Conservation (phyloP, 2,888 invertebrate genomes). For the Conchocele bisecta region DNA sequence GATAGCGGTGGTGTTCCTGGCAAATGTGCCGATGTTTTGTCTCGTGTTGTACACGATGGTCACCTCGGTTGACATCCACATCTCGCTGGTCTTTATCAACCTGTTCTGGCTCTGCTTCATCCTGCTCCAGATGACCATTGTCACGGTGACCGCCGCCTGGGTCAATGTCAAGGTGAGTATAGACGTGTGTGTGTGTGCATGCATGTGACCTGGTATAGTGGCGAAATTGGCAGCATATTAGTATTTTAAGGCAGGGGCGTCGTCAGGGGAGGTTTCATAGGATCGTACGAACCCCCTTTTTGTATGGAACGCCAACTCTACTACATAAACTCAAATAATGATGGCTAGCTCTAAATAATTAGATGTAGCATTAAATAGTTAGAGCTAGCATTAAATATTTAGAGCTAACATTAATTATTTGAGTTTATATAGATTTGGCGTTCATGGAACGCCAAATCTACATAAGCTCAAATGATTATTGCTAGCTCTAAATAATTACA, state of each 20-base stretch:
- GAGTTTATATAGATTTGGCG: too few relatives aligned
- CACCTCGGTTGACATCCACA: constrained; percentile 48
- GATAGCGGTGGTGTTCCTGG: constrained; percentile 50
- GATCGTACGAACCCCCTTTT: neutral
- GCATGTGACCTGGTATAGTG: neutral
- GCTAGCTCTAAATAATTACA: too few relatives aligned
- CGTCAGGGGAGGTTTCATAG: too few relatives aligned
- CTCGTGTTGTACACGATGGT: constrained; percentile 60
- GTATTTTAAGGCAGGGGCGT: neutral
- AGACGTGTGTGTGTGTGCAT: neutral
- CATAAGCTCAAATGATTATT: too few relatives aligned
- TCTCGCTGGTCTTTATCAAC: constrained; percentile 55
- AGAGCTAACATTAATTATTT: too few relatives aligned
- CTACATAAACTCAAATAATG: neutral
- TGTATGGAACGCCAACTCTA: neutral
- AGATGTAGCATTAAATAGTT: too few relatives aligned
- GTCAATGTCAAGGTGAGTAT: constrained; percentile 63
- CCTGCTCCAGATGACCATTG: constrained; percentile 57
- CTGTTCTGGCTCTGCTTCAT: constrained; percentile 62
- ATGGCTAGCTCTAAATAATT: too few relatives aligned
- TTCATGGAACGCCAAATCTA: too few relatives aligned
- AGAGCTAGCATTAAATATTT: too few relatives aligned
- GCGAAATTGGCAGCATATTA: neutral
- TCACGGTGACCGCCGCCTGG: constrained; percentile 57
- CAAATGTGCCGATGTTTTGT: constrained; percentile 63